Base-by-base conservation (phyloP, 2,888 invertebrate genomes). In the Dromius quadrimaculatus region DNA sequence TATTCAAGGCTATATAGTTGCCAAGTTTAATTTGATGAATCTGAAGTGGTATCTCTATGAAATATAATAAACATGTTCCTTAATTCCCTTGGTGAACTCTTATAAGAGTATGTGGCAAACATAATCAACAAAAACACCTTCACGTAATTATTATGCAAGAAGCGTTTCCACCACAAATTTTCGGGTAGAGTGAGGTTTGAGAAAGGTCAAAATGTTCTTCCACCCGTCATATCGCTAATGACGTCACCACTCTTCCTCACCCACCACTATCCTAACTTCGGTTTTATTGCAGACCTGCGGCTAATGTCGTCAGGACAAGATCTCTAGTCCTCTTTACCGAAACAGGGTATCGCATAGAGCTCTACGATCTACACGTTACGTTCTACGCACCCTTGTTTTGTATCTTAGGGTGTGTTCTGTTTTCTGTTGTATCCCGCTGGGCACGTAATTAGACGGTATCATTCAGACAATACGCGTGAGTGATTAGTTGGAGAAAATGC, bases 261-360 rank as follows among this genome's bases (percentile, higher is more conserved):
- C 47, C 28, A 23, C 47, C 23, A 11, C 13, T 6, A 19, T 19
- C 50, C 28, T 54, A 54, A 54, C 50, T 54, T 54, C 28, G 50
- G 50, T 54, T 54, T 54, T 54, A 54, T 54, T 54, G 50, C 59
- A 20, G 17, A 59, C 59, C 59, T 59, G 59, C 59, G 59, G 59
- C 59, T 59, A 59, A 59, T 59, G 59, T 59, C 59, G 36, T 20
- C 34, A 59, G 36, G 34, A 36, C 59, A 54, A 54, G 50, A 54
- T 54, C 50, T 28, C 8, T 28, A n/a, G 22, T 11, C 41, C n/a
- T n/a, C n/a, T n/a, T n/a, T 28, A 6, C 15, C 45, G 45, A 45
- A 3, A 13, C 47, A 54, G 50, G 50, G 50, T 28, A 13, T 11
- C 50, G 6, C n/a, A n/a, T n/a, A n/a, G n/a, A n/a, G n/a, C 20